Evolutionary conservation across 2,888 invertebrate genomes (phyloP).

Genomic region (Andrena praecox): DNA sequence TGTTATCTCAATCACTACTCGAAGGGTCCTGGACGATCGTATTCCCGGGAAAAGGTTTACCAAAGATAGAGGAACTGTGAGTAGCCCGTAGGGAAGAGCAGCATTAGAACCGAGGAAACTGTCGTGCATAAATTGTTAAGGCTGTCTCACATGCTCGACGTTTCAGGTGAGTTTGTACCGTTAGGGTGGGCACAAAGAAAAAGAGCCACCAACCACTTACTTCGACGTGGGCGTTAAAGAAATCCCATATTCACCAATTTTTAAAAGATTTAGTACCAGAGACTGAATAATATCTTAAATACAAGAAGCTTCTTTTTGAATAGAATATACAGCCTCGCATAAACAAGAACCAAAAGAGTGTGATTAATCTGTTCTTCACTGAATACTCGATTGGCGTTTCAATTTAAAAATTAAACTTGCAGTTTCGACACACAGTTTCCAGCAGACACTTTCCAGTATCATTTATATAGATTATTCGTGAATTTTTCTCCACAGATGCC

Average conservation of each 20-base stretch:
- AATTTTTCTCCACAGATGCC: not conserved
- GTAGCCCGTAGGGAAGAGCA: not conserved
- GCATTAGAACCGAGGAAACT: conserved; percentile 13
- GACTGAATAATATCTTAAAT: no score
- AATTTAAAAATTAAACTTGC: no score
- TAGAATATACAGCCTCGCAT: no score
- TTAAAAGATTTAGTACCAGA: not conserved
- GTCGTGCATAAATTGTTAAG: conserved; percentile 37
- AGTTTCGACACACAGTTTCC: no score
- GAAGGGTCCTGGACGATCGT: not conserved
- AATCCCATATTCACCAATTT: not conserved
- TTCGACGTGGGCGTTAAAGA: conserved; percentile 25
- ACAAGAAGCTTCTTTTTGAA: no score
- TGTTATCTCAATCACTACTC: conserved; percentile 17
- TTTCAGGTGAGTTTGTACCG: conserved; percentile 27
- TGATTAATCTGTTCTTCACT: no score
- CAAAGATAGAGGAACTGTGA: conserved; percentile 10
- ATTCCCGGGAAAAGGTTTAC: not conserved
- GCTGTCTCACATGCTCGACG: not conserved
- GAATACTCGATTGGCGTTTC: no score
- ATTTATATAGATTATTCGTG: not conserved
- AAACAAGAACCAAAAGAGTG: no score
- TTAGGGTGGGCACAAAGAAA: conserved; percentile 15
- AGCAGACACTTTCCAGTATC: no score
- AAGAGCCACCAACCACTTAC: not conserved